These are phyloP conservation scores for Linurgus olivaceus DNA, from an alignment of 2,797 vertebrate species.

Conservation along the genomic window DNA sequence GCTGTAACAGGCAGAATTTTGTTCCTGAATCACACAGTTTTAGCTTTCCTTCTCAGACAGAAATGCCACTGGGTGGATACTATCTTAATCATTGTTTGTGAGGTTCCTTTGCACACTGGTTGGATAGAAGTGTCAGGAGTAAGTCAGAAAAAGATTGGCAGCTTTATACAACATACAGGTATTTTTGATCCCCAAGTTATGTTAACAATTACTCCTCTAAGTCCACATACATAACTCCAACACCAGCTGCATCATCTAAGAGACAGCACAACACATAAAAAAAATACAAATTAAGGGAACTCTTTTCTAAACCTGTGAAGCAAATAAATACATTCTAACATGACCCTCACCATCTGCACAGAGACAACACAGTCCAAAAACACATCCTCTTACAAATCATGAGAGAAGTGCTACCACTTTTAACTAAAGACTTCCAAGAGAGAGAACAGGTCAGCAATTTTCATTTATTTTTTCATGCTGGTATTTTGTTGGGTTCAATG, in stretches of 20 bases:
- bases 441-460: neutral
- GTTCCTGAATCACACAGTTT: neutral
- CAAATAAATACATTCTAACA: neutral
- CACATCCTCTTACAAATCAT: neutral
- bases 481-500: neutral
- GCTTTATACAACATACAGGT: neutral
- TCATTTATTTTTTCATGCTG: neutral
- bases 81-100: neutral
- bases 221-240: accelerated
- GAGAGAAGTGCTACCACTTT: neutral
- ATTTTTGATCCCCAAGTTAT: accelerated
- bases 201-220: neutral
- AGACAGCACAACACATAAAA: neutral
- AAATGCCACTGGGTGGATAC: neutral
- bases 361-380: neutral
- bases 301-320: neutral
- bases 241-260: neutral
- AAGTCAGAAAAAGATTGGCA: neutral
- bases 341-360: neutral
- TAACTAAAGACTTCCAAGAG: neutral
- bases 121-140: neutral
- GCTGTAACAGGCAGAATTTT: neutral
- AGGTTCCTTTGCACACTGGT: neutral
- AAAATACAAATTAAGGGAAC: neutral
- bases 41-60: neutral